A percentile compares a stretch with the other conserved stretches of the same genome.
These are phyloP conservation scores for Microctonus brassicae DNA, from an alignment of 2,888 invertebrate species.

Conservation along the genomic window DNA sequence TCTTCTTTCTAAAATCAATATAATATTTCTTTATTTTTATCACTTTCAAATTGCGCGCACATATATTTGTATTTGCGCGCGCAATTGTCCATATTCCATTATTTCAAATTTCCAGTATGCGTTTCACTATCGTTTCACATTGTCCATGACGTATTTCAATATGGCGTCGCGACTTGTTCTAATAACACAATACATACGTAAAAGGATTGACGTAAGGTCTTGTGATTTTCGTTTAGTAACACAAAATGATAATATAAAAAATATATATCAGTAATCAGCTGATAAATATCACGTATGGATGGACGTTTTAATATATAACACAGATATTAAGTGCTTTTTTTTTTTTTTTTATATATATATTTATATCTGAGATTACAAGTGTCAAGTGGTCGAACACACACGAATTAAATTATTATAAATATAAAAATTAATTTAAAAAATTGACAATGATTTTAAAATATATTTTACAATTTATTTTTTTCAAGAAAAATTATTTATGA, in stretches of 20 bases:
- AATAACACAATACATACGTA: no score
- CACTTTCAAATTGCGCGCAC: background rate
- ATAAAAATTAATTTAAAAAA: background rate
- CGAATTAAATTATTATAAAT: background rate
- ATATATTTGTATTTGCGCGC: background rate
- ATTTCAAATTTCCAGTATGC: background rate
- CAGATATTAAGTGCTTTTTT: no score
- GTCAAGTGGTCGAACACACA: background rate
- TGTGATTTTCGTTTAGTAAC: background rate
- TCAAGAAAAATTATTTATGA: background rate
- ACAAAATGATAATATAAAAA: no score
- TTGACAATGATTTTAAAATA: background rate
- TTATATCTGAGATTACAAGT: no score
- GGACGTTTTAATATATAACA: no score
- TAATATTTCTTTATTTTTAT: no score
- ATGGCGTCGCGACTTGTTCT: constrained; percentile 13
- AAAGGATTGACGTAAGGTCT: background rate
- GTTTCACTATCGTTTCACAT: constrained; percentile 7
- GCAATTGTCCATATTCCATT: background rate
- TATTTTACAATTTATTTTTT: background rate
- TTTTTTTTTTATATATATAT: no score
- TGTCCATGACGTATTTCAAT: background rate
- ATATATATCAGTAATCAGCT: constrained; percentile 2
- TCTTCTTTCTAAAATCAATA: no score
- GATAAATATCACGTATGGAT: background rate